Evolutionary conservation across 2,888 invertebrate species (phyloP).

Genomic region (Erebia aethiops): DNA sequence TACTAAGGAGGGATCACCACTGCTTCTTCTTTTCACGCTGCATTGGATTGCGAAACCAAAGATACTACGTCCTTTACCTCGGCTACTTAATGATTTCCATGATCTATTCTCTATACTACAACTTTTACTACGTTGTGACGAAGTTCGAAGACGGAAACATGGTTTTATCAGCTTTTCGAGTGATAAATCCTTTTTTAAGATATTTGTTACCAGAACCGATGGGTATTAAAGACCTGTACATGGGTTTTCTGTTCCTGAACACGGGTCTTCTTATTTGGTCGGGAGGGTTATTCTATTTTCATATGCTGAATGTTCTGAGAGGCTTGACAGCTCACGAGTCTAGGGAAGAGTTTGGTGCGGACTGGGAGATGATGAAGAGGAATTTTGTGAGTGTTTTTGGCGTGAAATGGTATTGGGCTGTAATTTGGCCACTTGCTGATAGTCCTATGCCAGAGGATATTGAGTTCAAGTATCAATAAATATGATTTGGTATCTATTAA

Average conservation of each 20-base stretch:
- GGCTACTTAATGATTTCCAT: constrained; percentile 87
- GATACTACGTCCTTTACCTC: constrained; percentile 90
- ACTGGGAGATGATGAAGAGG: constrained; percentile 84
- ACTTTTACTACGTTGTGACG: constrained; percentile 84
- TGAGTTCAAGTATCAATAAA: constrained; percentile 10
- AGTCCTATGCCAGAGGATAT: constrained; percentile 51
- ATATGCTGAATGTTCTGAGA: constrained; percentile 75
- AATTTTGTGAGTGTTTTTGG: constrained; percentile 86
- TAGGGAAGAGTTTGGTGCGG: constrained; percentile 70
- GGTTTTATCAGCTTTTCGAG: constrained; percentile 45
- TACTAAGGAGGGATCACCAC: constrained; percentile 91
- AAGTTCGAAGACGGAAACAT: constrained; percentile 51
- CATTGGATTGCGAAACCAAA: constrained; percentile 90
- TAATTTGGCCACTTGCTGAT: constrained; percentile 57
- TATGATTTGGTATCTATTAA: neutral
- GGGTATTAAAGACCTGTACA: constrained; percentile 52
- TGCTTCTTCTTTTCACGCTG: constrained; percentile 93
- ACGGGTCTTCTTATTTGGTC: constrained; percentile 53
- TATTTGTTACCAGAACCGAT: constrained; percentile 47
- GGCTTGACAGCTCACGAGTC: constrained; percentile 75
- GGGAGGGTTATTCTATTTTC: constrained; percentile 51
- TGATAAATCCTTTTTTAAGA: constrained; percentile 55
- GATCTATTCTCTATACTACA: constrained; percentile 85
- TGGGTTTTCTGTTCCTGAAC: constrained; percentile 54
- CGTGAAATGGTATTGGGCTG: constrained; percentile 56